phyloP scores from a whole-genome alignment of 2,797 vertebrate species.

The Micromesistius poutassou region DNA sequence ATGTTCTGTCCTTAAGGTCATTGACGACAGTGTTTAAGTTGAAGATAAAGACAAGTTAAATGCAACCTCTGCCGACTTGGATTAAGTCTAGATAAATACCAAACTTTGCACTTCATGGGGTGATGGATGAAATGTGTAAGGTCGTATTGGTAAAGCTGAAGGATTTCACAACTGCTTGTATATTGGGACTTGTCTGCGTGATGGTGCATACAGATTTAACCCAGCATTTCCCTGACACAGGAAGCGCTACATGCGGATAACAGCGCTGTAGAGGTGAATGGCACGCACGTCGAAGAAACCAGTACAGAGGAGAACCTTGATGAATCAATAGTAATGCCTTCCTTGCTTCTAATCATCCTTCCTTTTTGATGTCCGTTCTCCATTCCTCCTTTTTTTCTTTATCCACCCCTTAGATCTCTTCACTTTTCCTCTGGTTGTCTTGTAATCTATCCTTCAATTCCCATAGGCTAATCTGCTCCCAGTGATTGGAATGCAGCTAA shows the following conservation, averaged over 20 bases:
- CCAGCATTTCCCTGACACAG: constrained; percentile 59
- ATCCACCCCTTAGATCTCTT: constrained; percentile 6
- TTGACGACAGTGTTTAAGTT: constrained; percentile 8
- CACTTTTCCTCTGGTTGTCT: constrained; percentile 7
- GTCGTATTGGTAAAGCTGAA: not conserved
- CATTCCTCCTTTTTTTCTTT: constrained; percentile 15
- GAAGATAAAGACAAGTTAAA: not conserved
- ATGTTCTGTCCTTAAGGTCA: constrained; percentile 11
- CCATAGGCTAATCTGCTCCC: constrained; percentile 2
- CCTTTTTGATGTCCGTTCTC: constrained; percentile 43
- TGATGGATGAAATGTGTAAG: not conserved
- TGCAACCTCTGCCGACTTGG: not conserved
- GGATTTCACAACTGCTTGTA: not conserved
- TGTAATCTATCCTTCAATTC: constrained; percentile 26
- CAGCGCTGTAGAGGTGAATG: constrained; percentile 68
- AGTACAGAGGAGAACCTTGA: constrained; percentile 41
- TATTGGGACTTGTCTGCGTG: not conserved
- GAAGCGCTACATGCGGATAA: constrained; percentile 62
- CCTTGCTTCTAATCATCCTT: constrained; percentile 10
- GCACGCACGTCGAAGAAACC: constrained; percentile 54
- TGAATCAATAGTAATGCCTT: constrained; percentile 66
- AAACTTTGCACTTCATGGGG: not conserved
- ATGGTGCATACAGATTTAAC: constrained; percentile 29
- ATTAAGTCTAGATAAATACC: not conserved
- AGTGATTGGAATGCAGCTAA: constrained; percentile 31